Percentiles rank a stretch among this genome's conserved stretches.
Conservation (phyloP, 2,888 invertebrate genomes). For the Flexamia atlantica region DNA sequence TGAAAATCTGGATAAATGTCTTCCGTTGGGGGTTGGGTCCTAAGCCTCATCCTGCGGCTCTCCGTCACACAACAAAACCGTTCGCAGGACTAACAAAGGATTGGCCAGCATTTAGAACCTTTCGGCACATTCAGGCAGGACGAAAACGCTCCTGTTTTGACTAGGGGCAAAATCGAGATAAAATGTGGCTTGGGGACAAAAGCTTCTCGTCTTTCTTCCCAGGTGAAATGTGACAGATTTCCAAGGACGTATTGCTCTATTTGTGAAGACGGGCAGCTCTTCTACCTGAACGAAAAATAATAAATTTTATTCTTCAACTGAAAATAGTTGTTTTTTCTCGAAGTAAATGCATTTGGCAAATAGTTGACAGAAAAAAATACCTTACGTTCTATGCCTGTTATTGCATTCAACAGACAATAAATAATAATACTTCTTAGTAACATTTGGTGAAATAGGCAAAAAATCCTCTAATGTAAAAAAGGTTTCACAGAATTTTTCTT, state of each 20-base stretch:
- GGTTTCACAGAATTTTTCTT: no score
- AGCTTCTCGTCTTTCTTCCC: not conserved
- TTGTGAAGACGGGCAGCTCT: not conserved
- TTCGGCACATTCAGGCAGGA: not conserved
- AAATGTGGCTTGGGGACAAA: slow-evolving; percentile 29
- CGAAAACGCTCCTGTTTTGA: slow-evolving; percentile 37
- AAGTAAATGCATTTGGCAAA: no score
- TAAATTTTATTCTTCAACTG: no score
- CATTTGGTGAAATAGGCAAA: no score
- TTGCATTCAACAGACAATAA: no score
- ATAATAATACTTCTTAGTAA: no score
- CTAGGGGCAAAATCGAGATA: slow-evolving; percentile 29
- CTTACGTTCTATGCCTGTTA: no score
- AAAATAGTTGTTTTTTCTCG: no score
- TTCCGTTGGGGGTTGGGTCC: not conserved
- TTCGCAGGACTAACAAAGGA: not conserved
- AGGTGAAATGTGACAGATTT: not conserved
- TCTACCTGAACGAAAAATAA: no score
- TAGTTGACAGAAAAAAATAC: no score
- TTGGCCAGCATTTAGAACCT: not conserved
- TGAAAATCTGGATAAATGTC: no score
- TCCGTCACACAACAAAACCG: not conserved
- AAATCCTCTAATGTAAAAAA: no score
- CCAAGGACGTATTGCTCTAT: not conserved
- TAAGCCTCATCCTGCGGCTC: not conserved